Evolutionary conservation across 2,888 invertebrate species (phyloP), one percentile per base, ranked within the genome.

Genomic region (Hyles lineata): DNA sequence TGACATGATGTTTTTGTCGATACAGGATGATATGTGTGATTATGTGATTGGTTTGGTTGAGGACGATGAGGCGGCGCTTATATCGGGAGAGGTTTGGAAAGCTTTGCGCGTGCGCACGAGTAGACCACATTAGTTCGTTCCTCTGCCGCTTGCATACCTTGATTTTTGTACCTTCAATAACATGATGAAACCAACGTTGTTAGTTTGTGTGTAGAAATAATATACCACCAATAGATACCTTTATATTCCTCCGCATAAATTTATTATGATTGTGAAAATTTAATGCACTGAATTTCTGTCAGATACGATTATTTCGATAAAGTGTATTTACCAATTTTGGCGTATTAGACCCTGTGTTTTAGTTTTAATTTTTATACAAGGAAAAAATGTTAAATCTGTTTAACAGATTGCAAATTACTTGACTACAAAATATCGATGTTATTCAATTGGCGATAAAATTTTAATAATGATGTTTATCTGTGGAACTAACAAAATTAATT

Each of bases 21-120:
- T 87, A 85, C 95, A 95, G 95, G 95, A 93, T 92, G 93, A 93
- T 90, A 92, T 95, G 90, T 94, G 93, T 95, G 95, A 95, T 92
- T 95, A 93, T 94, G 93, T 95, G 91, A 92, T 94, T 94, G 94
- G 94, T 92, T 94, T 95, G 93, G 91, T 91, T 92, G 94, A 94
- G 91, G 94, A 94, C 91, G 95, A 95, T 94, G 95, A 94, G 80
- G 91, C 91, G 83, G 94, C 95, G 87, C 93, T 95, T 76, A 93
- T 95, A 82, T 85, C 88, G 83, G 90, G 86, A 89, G 94, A 95
- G 94, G 94, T 95, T 94, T 92, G 95, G 79, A 67, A 67, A 67
- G 50, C 78, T 84, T 62, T 58, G 52, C 35, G 58, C 63, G 50
- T 63, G 63, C 72, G 61, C 63, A 50, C 63, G 55, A 50, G 23